A percentile compares a stretch with the other conserved stretches of the same genome.
Evolutionary conservation across 2,888 invertebrate genomes (phyloP).

Genomic region (Perizoma affinitatum): DNA sequence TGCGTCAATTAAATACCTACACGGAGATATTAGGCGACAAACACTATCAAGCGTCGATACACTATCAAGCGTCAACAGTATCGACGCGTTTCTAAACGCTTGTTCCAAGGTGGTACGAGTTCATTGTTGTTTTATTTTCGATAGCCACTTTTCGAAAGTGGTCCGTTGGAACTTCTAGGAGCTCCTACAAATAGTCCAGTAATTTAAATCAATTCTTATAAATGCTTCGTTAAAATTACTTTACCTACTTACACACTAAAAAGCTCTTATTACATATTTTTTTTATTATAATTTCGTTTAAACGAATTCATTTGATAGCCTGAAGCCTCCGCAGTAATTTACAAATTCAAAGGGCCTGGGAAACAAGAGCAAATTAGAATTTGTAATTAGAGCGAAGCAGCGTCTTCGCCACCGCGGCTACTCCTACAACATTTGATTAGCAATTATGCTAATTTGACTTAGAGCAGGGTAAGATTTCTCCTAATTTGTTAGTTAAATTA

Average conservation of each 20-base stretch:
- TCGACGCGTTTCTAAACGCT: no score
- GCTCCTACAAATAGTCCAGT: no score
- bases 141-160: no score
- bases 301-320: constrained; percentile 68
- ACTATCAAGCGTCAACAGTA: no score
- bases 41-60: no score
- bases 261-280: constrained; percentile 2
- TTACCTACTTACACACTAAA: not conserved
- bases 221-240: constrained; percentile 1
- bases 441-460: constrained; percentile 83
- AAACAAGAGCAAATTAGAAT: constrained; percentile 83
- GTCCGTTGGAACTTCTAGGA: no score
- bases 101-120: no score
- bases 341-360: constrained; percentile 81
- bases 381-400: constrained; percentile 79
- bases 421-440: constrained; percentile 82
- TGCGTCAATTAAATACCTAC: no score
- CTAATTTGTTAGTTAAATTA: constrained; percentile 82
- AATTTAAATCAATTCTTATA: not conserved
- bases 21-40: no score
- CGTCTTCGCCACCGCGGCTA: constrained; percentile 65
- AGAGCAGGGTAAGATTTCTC: constrained; percentile 81
- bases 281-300: constrained; percentile 17
- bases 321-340: constrained; percentile 73
- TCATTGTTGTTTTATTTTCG: no score